A percentile compares a stretch with the other conserved stretches of the same genome.
phyloP scores from a whole-genome alignment of 2,888 invertebrate species.

The Mongoloraphidia duomilia region DNA sequence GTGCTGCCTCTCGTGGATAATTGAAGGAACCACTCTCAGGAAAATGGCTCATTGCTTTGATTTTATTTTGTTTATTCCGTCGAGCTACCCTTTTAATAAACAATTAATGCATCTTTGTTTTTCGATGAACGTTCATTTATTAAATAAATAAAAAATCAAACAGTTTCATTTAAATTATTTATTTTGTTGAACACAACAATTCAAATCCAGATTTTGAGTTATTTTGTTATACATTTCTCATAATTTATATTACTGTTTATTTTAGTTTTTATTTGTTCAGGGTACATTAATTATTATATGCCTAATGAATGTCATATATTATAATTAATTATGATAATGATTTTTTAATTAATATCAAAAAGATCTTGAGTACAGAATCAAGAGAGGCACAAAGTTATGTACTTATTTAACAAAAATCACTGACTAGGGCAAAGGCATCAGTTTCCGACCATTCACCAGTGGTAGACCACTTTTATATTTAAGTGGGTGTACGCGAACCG shows the following conservation, averaged over 20 bases:
- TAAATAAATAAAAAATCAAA: constrained; percentile 2
- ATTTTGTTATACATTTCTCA: neutral
- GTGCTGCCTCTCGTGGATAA: too few relatives aligned
- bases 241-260: neutral
- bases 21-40: too few relatives aligned
- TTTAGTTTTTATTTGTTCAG: neutral
- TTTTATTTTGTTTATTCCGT: too few relatives aligned
- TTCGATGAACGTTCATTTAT: constrained; percentile 2
- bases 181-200: constrained; percentile 6
- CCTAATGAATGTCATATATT: neutral
- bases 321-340: neutral
- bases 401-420: constrained; percentile 14
- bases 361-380: constrained; percentile 22
- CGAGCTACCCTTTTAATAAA: too few relatives aligned
- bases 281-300: neutral
- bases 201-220: constrained; percentile 2
- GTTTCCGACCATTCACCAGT: too few relatives aligned
- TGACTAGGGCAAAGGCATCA: too few relatives aligned
- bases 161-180: constrained; percentile 5
- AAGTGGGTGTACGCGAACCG: too few relatives aligned
- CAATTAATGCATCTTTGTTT: too few relatives aligned
- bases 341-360: constrained; percentile 20
- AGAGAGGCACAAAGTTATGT: constrained; percentile 24
- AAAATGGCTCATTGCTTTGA: too few relatives aligned
- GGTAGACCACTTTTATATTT: too few relatives aligned